A percentile compares a stretch with the other conserved stretches of the same genome.
phyloP scores from a whole-genome alignment of 2,888 invertebrate genomes.

The Rhimphoctona megacephalus region DNA sequence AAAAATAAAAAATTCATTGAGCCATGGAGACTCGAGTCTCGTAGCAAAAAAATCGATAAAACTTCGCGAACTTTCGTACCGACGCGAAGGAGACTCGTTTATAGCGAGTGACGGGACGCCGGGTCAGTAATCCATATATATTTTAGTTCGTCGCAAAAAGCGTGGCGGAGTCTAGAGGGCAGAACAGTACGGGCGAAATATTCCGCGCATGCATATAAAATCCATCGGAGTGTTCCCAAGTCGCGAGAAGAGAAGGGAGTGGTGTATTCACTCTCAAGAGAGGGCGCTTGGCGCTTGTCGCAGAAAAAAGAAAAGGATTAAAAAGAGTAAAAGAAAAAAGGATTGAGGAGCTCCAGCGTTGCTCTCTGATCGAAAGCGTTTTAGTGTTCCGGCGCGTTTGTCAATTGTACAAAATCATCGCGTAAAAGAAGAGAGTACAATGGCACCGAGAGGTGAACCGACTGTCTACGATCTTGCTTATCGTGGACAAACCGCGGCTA shows the following conservation, averaged over 20 bases:
- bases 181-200: conserved; percentile 26
- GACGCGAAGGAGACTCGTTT: background rate
- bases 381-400: conserved; percentile 47
- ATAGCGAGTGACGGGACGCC: background rate
- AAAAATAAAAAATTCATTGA: background rate
- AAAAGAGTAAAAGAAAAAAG: conserved; percentile 41
- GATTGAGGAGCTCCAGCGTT: conserved; percentile 39
- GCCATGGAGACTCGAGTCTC: background rate
- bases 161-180: conserved; percentile 9
- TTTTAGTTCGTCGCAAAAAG: conserved; percentile 30
- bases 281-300: conserved; percentile 42
- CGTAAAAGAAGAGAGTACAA: conserved; percentile 59
- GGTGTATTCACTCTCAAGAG: conserved; percentile 35
- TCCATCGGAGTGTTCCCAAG: conserved; percentile 12
- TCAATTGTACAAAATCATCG: conserved; percentile 64
- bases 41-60: background rate
- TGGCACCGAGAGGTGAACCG: conserved; percentile 72
- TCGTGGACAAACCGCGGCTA: conserved; percentile 89
- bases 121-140: background rate
- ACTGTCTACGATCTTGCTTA: conserved; percentile 89
- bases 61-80: conserved; percentile 12
- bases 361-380: conserved; percentile 38
- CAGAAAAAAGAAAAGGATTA: conserved; percentile 43
- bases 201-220: conserved; percentile 36
- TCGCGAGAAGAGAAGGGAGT: conserved; percentile 43